Evolutionary conservation across 2,113 vertebrate genomes (phyloP), one percentile per base, ranked within the genome.

Genomic region (Apeltes quadracus): DNA sequence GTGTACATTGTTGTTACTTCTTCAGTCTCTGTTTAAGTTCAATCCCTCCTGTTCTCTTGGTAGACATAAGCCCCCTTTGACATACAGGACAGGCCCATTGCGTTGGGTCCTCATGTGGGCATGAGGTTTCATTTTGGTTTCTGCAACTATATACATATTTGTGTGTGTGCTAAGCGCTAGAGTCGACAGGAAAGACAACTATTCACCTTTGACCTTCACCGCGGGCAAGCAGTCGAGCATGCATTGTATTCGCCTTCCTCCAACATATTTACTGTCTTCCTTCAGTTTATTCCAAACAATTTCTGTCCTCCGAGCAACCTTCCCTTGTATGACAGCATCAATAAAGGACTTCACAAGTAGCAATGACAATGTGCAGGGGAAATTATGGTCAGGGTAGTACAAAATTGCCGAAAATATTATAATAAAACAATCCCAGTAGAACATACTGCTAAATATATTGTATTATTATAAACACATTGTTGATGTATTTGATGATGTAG

Each of bases 191-290:
- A 59, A 64, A 56, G 57, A 61, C 61, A 56, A 38, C 27, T 32
- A 7, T 12, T 51, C 29, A 67, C 64, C 62, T 78, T 36, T 4
- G 44, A 79, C 84, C 65, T 82, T 79, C 62, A 55, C 11, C 0
- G 20, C 11, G 3, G 20, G 56, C 53, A 27, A 18, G 51, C 44
- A 38, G 57, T 7, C 0, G 1, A 50, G 8, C 57, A 44, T 18
- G 2, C n/a, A 7, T 58, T 44, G 68, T 54, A 23, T 25, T 48
- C 2, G 44, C n/a, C 16, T 43, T 22, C 6, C 15, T 73, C 53
- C 41, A 11, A 22, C 50, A 62, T 20, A 2, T 2, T 22, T 32
- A 20, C 23, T 41, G 18, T 16, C 22, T 29, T 41, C 32, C 12
- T 15, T 53, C 18, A 57, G 25, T 44, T 27, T 39, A 16, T 5